Evolutionary conservation across 2,888 invertebrate genomes (phyloP).

Genomic region (Polymixis flavicincta): DNA sequence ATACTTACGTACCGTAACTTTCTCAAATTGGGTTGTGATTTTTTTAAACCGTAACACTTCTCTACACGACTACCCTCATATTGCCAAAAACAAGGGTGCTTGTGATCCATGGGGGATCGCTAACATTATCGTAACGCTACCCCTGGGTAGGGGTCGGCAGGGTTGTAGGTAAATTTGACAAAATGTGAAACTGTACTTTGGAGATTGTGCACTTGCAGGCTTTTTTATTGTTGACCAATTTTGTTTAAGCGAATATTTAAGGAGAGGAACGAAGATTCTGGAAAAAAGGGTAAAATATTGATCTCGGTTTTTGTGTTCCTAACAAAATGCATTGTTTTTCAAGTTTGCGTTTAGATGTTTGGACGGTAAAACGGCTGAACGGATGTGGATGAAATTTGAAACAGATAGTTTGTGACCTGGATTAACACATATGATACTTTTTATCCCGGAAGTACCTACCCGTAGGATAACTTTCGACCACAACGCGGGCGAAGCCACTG

Average conservation of each 20-base stretch:
- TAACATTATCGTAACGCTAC: constrained; percentile 71
- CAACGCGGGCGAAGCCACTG: too few relatives aligned
- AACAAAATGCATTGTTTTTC: neutral
- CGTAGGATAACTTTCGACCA: too few relatives aligned
- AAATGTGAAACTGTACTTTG: constrained; percentile 59
- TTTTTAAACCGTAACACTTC: too few relatives aligned
- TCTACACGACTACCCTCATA: constrained; percentile 62
- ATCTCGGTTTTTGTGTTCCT: neutral
- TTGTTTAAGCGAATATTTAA: neutral
- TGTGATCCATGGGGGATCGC: constrained; percentile 66
- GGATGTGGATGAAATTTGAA: too few relatives aligned
- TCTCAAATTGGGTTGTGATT: too few relatives aligned
- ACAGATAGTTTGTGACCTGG: too few relatives aligned
- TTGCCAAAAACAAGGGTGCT: constrained; percentile 71
- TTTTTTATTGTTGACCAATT: constrained; percentile 6
- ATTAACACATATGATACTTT: too few relatives aligned
- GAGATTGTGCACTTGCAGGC: constrained; percentile 56
- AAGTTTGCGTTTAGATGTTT: too few relatives aligned
- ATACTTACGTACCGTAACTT: too few relatives aligned
- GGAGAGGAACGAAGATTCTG: neutral
- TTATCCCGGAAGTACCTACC: too few relatives aligned
- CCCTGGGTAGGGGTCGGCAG: constrained; percentile 52
- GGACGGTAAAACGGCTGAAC: too few relatives aligned
- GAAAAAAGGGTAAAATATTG: neutral
- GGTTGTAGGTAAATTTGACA: constrained; percentile 56